A percentile compares a stretch with the other conserved stretches of the same genome.
phyloP scores from a whole-genome alignment of 2,113 vertebrate genomes.

The Vicugna pacos region DNA sequence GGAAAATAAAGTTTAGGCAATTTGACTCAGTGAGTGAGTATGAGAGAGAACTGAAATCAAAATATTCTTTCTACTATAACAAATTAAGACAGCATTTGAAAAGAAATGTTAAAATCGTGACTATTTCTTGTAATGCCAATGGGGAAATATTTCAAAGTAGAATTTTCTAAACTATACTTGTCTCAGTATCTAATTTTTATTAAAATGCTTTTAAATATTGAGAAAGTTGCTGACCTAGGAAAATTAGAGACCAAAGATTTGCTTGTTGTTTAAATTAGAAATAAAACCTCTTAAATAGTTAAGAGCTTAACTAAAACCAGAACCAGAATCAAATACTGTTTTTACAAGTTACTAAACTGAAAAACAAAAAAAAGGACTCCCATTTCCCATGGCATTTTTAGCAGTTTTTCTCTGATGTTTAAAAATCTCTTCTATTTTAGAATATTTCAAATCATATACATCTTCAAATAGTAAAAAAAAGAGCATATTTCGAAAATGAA shows the following conservation, averaged over 20 bases:
- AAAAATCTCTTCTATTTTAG: constrained; percentile 26
- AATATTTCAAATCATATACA: not conserved
- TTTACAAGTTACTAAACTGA: not conserved
- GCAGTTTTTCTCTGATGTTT: not conserved
- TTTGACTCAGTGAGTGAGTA: not conserved
- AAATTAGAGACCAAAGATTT: not conserved
- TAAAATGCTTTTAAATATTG: not conserved
- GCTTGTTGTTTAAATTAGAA: not conserved
- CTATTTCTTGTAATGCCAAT: not conserved
- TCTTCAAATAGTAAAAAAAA: not conserved
- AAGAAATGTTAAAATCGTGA: constrained; percentile 9
- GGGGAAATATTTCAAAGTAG: not conserved
- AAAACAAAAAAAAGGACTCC: not conserved
- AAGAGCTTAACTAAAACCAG: not conserved
- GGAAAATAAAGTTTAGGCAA: not conserved
- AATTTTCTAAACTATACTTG: not conserved
- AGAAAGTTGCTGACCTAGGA: not conserved
- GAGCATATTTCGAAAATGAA: not conserved
- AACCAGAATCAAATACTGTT: not conserved
- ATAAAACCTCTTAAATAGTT: not conserved
- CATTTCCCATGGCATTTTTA: not conserved
- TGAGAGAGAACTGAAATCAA: not conserved
- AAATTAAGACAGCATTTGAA: not conserved
- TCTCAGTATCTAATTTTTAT: constrained; percentile 28
- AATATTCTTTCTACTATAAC: not conserved